These are phyloP conservation scores for Podarcis lilfordi DNA, from an alignment of 2,797 vertebrate genomes.

Conservation along the genomic window DNA sequence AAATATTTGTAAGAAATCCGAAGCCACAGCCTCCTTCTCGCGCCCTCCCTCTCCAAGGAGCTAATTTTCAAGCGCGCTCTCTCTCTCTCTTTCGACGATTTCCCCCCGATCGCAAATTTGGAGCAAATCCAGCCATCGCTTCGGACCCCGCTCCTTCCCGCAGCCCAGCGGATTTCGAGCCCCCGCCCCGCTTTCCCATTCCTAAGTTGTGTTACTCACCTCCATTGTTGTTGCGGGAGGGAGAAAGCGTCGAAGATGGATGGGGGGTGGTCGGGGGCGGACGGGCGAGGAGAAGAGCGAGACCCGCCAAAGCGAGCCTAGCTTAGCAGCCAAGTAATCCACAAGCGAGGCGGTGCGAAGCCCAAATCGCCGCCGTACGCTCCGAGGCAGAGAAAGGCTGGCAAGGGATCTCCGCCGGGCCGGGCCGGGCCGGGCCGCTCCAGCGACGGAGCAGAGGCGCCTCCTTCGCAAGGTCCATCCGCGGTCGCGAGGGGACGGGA, in stretches of 20 bases:
- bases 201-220: conserved; percentile 69
- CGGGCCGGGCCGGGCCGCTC: conserved; percentile 8
- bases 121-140: conserved; percentile 10
- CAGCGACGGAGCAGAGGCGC: conserved; percentile 52
- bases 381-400: conserved; percentile 8
- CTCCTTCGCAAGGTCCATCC: conserved; percentile 82
- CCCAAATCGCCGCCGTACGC: conserved; percentile 43
- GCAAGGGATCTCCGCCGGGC: conserved; percentile 32
- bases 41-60: not conserved
- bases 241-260: not conserved
- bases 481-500: conserved; percentile 71
- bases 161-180: not conserved
- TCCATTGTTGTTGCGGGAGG: conserved; percentile 71
- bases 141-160: not conserved
- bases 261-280: not conserved
- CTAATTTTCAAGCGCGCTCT: not conserved
- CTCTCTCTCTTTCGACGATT: not conserved
- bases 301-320: conserved; percentile 20
- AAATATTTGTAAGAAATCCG: not conserved
- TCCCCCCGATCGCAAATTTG: not conserved
- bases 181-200: not conserved
- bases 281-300: not conserved
- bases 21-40: not conserved
- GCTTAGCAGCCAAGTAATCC: conserved; percentile 71
- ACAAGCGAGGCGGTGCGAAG: conserved; percentile 47